These are phyloP conservation scores for Phoxinus phoxinus DNA, from an alignment of 2,113 vertebrate genomes.

Conservation along the genomic window DNA sequence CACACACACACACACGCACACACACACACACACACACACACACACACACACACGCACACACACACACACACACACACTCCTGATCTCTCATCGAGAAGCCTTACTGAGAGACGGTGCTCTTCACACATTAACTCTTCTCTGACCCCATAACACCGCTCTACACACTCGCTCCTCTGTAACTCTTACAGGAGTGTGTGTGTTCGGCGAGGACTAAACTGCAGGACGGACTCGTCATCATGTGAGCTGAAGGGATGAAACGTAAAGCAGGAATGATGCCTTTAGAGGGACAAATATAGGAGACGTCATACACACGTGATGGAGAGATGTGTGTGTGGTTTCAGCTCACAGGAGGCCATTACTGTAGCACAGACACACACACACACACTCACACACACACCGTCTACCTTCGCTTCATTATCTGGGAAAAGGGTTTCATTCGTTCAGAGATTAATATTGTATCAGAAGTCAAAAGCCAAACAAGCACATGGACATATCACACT, in stretches of 20 bases:
- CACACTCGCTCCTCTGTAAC: slow-evolving; percentile 61
- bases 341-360: background rate
- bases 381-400: too few relatives aligned
- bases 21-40: too few relatives aligned
- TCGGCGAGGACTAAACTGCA: slow-evolving; percentile 74
- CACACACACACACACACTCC: background rate
- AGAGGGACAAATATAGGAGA: background rate
- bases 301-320: background rate
- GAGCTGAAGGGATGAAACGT: slow-evolving; percentile 55
- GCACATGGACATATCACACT: background rate
- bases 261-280: background rate
- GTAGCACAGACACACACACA: background rate
- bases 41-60: too few relatives aligned
- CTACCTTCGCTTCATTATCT: background rate
- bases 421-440: background rate
- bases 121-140: slow-evolving; percentile 25
- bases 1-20: too few relatives aligned
- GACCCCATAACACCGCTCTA: slow-evolving; percentile 58
- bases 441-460: background rate
- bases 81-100: slow-evolving; percentile 10
- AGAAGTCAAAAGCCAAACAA: background rate
- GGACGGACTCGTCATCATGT: slow-evolving; percentile 68
- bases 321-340: background rate
- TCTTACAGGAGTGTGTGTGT: too few relatives aligned
- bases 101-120: background rate